Percentiles rank a stretch among this genome's conserved stretches.
Evolutionary conservation across 2,888 invertebrate species (phyloP).

Genomic region (Aproaerema taeniolella): DNA sequence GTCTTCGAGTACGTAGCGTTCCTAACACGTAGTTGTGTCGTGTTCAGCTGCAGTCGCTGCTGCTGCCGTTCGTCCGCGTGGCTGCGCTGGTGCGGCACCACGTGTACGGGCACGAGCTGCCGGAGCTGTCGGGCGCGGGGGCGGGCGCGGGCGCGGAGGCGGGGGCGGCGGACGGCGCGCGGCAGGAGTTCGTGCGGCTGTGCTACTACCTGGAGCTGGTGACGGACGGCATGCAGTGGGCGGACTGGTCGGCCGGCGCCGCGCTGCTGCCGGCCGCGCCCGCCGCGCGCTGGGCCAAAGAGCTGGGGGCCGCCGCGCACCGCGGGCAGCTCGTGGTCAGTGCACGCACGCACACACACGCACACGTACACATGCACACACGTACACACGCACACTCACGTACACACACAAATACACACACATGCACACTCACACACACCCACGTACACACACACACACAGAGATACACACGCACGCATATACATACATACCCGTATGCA

Average conservation of each 20-base stretch:
- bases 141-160: slow-evolving; percentile 88
- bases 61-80: slow-evolving; percentile 90
- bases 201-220: slow-evolving; percentile 83
- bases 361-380: too few relatives aligned
- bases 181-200: slow-evolving; percentile 86
- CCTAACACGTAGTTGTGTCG: background rate
- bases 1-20: too few relatives aligned
- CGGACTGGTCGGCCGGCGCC: slow-evolving; percentile 13
- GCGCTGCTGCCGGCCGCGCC: slow-evolving; percentile 27
- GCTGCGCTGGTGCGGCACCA: slow-evolving; percentile 90
- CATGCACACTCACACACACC: too few relatives aligned
- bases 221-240: slow-evolving; percentile 18
- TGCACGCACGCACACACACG: slow-evolving; percentile 24
- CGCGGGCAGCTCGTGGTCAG: slow-evolving; percentile 55
- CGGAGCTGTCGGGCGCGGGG: slow-evolving; percentile 82
- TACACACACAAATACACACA: too few relatives aligned
- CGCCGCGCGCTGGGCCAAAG: slow-evolving; percentile 45
- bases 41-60: slow-evolving; percentile 83
- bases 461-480: too few relatives aligned
- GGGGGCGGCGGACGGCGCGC: slow-evolving; percentile 28
- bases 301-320: slow-evolving; percentile 44
- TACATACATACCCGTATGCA: too few relatives aligned
- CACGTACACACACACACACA: too few relatives aligned
- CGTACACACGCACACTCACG: too few relatives aligned
- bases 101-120: slow-evolving; percentile 86